phyloP scores from a whole-genome alignment of 2,888 invertebrate species.

The Cantharis rufa region DNA sequence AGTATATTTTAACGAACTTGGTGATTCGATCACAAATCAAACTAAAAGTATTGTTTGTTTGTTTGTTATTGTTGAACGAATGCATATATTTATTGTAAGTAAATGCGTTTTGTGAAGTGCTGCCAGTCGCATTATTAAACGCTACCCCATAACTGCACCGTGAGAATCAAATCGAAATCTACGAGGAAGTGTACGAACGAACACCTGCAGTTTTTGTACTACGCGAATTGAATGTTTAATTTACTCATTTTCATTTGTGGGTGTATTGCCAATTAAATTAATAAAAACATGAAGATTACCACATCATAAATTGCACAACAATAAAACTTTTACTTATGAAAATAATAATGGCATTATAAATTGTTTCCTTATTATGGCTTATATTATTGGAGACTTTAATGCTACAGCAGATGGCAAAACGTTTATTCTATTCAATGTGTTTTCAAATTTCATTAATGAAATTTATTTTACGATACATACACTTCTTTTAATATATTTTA shows the following conservation, averaged over 20 bases:
- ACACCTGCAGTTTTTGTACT: conserved; percentile 17
- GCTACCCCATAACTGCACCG: neutral
- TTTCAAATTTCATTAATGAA: neutral
- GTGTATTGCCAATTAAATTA: neutral
- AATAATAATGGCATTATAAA: neutral
- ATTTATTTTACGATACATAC: neutral
- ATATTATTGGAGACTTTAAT: neutral
- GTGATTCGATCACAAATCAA: neutral
- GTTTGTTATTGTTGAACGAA: neutral
- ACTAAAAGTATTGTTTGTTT: neutral
- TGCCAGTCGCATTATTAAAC: neutral
- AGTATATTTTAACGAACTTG: neutral
- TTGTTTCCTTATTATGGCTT: neutral
- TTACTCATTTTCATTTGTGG: neutral
- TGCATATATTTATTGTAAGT: neutral
- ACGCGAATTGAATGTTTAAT: conserved; percentile 20
- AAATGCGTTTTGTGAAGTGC: neutral
- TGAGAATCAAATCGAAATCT: neutral
- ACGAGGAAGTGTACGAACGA: conserved; percentile 18
- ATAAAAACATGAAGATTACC: neutral
- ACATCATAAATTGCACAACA: neutral
- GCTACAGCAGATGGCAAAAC: neutral
- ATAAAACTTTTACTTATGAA: neutral
- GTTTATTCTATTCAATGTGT: neutral
- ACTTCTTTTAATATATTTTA: neutral